A percentile compares a stretch with the other conserved stretches of the same genome.
Evolutionary conservation across 2,888 invertebrate genomes (phyloP).

Genomic region (Gisinianus flammeolus): DNA sequence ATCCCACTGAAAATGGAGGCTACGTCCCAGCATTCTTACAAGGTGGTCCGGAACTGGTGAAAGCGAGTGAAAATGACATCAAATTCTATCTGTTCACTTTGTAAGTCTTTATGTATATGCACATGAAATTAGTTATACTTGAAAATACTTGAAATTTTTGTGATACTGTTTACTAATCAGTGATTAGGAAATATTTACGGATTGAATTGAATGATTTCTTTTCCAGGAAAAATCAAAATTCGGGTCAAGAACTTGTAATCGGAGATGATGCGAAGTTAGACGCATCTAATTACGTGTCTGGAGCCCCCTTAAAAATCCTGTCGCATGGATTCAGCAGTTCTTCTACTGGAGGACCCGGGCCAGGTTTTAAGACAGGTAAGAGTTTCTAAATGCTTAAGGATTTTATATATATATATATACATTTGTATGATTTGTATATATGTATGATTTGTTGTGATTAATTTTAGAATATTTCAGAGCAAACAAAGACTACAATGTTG

Average conservation of each 20-base stretch:
- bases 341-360: slow-evolving; percentile 41
- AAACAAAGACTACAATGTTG: slow-evolving; percentile 37
- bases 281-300: slow-evolving; percentile 41
- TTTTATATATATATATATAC: not conserved
- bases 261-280: slow-evolving; percentile 21
- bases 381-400: not conserved
- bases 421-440: too few relatives aligned
- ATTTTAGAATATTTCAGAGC: slow-evolving; percentile 34
- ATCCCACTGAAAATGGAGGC: slow-evolving; percentile 47
- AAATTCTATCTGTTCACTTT: slow-evolving; percentile 51
- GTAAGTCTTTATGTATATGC: slow-evolving; percentile 40
- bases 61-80: slow-evolving; percentile 51
- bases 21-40: slow-evolving; percentile 52
- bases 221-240: slow-evolving; percentile 12
- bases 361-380: slow-evolving; percentile 42
- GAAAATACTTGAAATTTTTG: not conserved
- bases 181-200: too few relatives aligned
- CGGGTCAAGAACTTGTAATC: slow-evolving; percentile 12
- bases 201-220: too few relatives aligned
- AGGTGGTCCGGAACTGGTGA: slow-evolving; percentile 34
- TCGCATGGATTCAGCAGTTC: slow-evolving; percentile 55
- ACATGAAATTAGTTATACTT: not conserved
- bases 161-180: not conserved
- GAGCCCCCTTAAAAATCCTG: slow-evolving; percentile 48
- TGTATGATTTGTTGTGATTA: too few relatives aligned